Evolutionary conservation across 2,888 invertebrate species (phyloP).

Genomic region (Pheosia gnoma): DNA sequence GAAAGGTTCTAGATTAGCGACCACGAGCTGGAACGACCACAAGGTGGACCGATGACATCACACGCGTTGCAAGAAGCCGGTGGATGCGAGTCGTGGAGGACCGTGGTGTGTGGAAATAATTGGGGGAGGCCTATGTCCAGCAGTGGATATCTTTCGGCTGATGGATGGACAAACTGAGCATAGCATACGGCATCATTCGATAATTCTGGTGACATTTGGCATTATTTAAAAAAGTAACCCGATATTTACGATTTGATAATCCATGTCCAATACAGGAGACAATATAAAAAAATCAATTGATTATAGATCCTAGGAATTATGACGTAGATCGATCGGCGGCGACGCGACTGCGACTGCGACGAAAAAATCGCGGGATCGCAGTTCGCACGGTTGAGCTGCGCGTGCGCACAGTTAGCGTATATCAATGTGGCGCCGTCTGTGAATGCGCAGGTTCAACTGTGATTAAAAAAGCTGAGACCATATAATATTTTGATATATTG

Average conservation of each 20-base stretch:
- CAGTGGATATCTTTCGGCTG: too few species aligned
- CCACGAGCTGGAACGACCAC: too few species aligned
- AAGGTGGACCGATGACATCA: too few species aligned
- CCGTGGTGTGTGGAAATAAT: too few species aligned
- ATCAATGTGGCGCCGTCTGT: conserved; percentile 32
- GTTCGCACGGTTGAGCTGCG: conserved; percentile 29
- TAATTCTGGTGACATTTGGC: background rate
- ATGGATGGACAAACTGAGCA: too few species aligned
- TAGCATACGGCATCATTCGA: too few species aligned
- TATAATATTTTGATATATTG: background rate
- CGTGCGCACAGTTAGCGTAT: conserved; percentile 9
- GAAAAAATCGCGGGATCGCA: conserved; percentile 23
- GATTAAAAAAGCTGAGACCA: background rate
- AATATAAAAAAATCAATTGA: conserved; percentile 1
- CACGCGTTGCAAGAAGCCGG: too few species aligned
- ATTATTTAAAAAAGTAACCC: background rate
- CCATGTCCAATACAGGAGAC: background rate
- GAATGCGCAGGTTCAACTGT: background rate
- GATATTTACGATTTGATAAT: background rate
- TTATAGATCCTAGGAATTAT: conserved; percentile 8
- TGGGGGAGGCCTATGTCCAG: too few species aligned
- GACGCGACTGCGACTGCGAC: conserved; percentile 13
- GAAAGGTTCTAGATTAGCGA: too few species aligned
- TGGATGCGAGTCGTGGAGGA: too few species aligned
- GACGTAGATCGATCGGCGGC: conserved; percentile 16